These are phyloP conservation scores for Buteo buteo DNA, from an alignment of 2,113 vertebrate species.

Conservation along the genomic window DNA sequence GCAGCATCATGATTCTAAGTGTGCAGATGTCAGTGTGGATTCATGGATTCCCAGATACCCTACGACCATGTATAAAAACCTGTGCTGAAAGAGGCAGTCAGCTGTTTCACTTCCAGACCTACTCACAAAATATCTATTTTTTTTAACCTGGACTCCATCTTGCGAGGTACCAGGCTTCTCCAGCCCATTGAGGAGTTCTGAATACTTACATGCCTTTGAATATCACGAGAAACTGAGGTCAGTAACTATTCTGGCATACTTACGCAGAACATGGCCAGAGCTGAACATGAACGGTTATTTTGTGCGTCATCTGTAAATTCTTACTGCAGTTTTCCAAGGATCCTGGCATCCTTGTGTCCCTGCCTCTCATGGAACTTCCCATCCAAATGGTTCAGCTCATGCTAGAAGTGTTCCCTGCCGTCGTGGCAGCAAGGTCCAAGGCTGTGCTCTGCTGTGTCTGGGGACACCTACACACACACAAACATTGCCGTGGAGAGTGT, in stretches of 20 bases:
- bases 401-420: neutral
- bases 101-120: constrained; percentile 17
- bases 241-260: neutral
- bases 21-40: constrained; percentile 59
- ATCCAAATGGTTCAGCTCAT: neutral
- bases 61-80: constrained; percentile 11
- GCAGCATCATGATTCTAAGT: constrained; percentile 42
- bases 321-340: neutral
- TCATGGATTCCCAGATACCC: constrained; percentile 45
- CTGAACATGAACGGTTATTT: neutral
- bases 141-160: constrained; percentile 2
- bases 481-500: neutral
- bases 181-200: neutral
- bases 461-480: neutral
- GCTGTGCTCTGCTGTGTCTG: neutral
- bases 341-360: neutral
- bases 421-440: neutral
- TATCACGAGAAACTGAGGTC: neutral
- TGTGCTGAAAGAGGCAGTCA: constrained; percentile 2
- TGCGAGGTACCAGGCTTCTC: neutral
- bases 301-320: neutral
- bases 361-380: neutral
- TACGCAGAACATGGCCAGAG: neutral
- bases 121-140: neutral
- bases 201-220: neutral